Conservation (phyloP, 1,140 invertebrate genomes). For the Lasioglossum baleicum region DNA sequence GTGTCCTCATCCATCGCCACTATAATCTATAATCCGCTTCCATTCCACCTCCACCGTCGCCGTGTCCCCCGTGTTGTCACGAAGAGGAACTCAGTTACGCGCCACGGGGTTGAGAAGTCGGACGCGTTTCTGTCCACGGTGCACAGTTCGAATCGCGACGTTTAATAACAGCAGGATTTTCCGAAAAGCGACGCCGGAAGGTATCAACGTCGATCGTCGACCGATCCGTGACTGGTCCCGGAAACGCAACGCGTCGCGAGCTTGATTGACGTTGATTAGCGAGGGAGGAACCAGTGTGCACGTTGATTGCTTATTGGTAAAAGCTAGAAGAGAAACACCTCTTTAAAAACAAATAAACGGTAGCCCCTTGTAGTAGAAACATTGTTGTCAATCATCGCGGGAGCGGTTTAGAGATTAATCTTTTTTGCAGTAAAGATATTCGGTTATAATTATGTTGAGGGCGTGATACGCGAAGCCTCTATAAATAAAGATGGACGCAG, state of each 20-base stretch:
- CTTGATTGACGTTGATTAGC: constrained; percentile 24
- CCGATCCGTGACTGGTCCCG: background rate
- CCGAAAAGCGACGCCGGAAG: too few relatives aligned
- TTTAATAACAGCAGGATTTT: background rate
- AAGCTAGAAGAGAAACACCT: too few relatives aligned
- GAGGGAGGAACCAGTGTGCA: background rate
- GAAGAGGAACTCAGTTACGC: constrained; percentile 62
- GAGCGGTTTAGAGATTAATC: too few relatives aligned
- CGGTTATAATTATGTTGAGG: constrained; percentile 11
- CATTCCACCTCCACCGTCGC: constrained; percentile 50
- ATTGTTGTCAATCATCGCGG: background rate
- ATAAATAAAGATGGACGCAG: constrained; percentile 40
- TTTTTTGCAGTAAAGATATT: background rate
- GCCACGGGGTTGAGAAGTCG: constrained; percentile 63
- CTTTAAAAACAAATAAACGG: background rate
- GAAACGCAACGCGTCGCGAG: background rate
- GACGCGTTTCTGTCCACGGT: constrained; percentile 39
- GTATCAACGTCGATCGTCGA: background rate
- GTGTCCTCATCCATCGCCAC: constrained; percentile 17
- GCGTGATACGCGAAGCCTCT: constrained; percentile 20
- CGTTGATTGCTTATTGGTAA: background rate
- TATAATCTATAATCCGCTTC: constrained; percentile 19
- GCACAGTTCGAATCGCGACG: background rate
- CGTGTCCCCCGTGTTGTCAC: constrained; percentile 44
- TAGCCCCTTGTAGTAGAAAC: too few relatives aligned